Evolutionary conservation across 1,140 invertebrate genomes (phyloP).

Genomic region (Philopotamus ludificatus): DNA sequence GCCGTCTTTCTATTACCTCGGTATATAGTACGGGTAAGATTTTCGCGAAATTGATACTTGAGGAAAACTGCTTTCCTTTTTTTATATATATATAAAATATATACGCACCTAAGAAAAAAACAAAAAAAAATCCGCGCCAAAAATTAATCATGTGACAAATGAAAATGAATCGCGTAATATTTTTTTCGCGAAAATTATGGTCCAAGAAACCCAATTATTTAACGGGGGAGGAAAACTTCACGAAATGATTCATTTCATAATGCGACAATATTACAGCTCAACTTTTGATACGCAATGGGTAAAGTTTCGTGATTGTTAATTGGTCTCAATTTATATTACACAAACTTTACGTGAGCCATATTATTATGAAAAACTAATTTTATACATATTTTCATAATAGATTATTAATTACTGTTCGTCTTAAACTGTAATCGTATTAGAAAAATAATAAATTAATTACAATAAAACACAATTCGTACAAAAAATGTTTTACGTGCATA

Average conservation of each 20-base stretch:
- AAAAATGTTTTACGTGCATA: too few relatives aligned
- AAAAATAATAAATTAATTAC: too few relatives aligned
- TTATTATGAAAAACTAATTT: too few relatives aligned
- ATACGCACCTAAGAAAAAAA: too few relatives aligned
- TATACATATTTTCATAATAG: too few relatives aligned
- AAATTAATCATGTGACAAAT: neutral
- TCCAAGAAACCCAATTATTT: slow-evolving; percentile 8
- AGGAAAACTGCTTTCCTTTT: neutral
- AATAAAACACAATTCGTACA: too few relatives aligned
- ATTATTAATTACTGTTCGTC: too few relatives aligned
- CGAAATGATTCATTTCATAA: slow-evolving; percentile 4
- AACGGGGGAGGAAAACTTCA: slow-evolving; percentile 6
- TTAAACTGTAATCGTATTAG: too few relatives aligned
- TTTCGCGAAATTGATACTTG: neutral
- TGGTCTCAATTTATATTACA: slow-evolving; percentile 10
- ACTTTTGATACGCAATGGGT: slow-evolving; percentile 10
- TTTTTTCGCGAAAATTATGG: slow-evolving; percentile 1
- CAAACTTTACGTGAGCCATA: neutral
- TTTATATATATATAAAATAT: too few relatives aligned
- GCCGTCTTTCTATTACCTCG: neutral
- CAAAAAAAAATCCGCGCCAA: neutral
- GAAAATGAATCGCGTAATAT: neutral
- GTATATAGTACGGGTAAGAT: neutral
- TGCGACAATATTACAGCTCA: slow-evolving; percentile 8
- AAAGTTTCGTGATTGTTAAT: slow-evolving; percentile 16